Base-by-base conservation (phyloP, 2,113 vertebrate species). In the Larimichthys polyactis region DNA sequence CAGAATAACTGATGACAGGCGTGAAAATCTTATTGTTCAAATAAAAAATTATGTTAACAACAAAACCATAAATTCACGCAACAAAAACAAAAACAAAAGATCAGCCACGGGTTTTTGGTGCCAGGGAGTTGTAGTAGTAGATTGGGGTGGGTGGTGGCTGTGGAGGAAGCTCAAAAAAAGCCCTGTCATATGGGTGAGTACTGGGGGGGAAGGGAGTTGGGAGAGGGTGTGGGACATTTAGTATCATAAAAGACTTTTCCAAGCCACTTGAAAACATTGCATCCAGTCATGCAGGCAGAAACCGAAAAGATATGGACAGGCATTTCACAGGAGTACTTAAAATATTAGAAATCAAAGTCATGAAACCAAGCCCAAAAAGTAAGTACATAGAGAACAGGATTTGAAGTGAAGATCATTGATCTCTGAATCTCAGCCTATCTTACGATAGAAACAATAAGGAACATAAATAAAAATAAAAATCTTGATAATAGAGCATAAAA, bases 261-360 rank as follows among this genome's bases (percentile, higher is more conserved):
- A 99, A 98, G 98, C 97, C 96, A 96, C 94, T 97, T 87, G 93
- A 96, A 96, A 95, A 96, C 96, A 97, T 97, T 95, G 97, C 98
- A 99, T 98, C 96, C 97, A 99, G 87, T 96, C 98, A 99, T 99
- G 98, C 98, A 98, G 96, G 96, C 96, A 92, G 94, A 97, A 96
- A 97, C 97, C 94, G 95, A 91, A 94, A 96, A 94, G 84, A 95
- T 82, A 93, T 93, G 96, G 96, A 96, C 96, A 97, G 97, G 97
- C 97, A 99, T 98, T 98, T 97, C 97, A 98, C 97, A 98, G 96
- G 97, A 98, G 96, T 93, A 97, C 97, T 97, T 95, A 91, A 90
- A 81, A 91, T 79, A 87, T 71, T 67, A 51, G 66, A 94, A 91
- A 95, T 94, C 83, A 93, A 93, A 90, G 85, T 72, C 84, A 81